Percentiles rank a stretch among this genome's conserved stretches.
Conservation (phyloP, 2,888 invertebrate genomes). For the Ormyrus labotus region DNA sequence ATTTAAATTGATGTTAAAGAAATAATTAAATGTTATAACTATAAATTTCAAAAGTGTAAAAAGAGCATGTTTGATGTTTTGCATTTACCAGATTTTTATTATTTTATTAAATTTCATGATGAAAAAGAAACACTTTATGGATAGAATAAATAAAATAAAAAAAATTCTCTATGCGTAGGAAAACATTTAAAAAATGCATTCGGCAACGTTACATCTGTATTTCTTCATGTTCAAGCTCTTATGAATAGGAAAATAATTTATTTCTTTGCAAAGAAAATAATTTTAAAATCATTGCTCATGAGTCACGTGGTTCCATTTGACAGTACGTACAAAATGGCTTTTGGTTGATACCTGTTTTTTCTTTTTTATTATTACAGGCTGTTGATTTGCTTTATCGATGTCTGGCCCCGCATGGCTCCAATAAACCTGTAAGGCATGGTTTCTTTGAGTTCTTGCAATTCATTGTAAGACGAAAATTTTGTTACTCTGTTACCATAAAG, state of each 20-base stretch:
- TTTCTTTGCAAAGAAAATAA: not conserved
- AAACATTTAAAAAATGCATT: not conserved
- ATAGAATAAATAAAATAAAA: too few relatives aligned
- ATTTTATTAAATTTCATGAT: too few relatives aligned
- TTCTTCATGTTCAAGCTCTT: not conserved
- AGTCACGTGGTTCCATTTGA: conserved; percentile 35
- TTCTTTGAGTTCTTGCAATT: conserved; percentile 70
- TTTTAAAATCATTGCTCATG: conserved; percentile 10
- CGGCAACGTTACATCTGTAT: not conserved
- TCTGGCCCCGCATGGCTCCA: conserved; percentile 76
- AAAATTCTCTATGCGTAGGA: too few relatives aligned
- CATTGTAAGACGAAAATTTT: conserved; percentile 49
- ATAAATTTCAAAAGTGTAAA: too few relatives aligned
- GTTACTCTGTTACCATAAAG: conserved; percentile 58
- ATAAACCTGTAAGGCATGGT: conserved; percentile 76
- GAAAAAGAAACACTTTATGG: too few relatives aligned
- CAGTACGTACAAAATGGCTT: conserved; percentile 59
- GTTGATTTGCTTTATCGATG: conserved; percentile 76
- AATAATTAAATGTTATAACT: too few relatives aligned
- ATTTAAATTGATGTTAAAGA: too few relatives aligned
- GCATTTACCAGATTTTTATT: too few relatives aligned
- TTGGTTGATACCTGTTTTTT: conserved; percentile 73
- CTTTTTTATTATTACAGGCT: conserved; percentile 75
- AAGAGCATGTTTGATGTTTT: too few relatives aligned
- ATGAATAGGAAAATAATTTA: not conserved